phyloP scores from a whole-genome alignment of 23 tunicate species.

The Oikopleura albicans region DNA sequence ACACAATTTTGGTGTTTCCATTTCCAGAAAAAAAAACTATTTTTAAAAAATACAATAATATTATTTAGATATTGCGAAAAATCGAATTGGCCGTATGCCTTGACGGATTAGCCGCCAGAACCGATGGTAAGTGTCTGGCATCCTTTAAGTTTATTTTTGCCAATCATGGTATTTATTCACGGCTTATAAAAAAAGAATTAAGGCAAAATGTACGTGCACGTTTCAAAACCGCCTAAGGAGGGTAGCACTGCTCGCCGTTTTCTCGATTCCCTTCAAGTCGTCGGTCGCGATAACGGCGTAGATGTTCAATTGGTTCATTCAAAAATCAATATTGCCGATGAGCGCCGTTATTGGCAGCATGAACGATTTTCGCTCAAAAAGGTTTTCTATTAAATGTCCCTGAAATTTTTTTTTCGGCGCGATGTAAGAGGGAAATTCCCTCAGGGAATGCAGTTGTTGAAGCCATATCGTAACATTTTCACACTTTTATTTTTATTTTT shows the following conservation, averaged over 20 bases:
- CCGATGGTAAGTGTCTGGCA: not conserved
- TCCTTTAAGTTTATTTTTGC: not conserved
- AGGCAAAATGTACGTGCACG: not conserved
- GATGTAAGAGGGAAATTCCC: too few relatives aligned
- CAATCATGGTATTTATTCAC: too few relatives aligned
- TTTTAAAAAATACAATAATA: too few relatives aligned
- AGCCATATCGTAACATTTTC: too few relatives aligned
- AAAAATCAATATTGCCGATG: not conserved
- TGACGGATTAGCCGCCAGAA: not conserved
- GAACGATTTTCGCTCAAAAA: slow-evolving; percentile 4
- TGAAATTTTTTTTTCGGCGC: too few relatives aligned
- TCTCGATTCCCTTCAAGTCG: not conserved
- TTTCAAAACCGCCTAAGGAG: not conserved
- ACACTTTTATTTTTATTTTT: too few relatives aligned
- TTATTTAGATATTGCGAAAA: not conserved
- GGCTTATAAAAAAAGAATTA: too few relatives aligned
- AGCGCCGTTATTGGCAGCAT: not conserved
- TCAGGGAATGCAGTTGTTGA: too few relatives aligned
- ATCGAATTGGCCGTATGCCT: not conserved
- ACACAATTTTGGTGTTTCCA: too few relatives aligned
- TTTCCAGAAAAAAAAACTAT: too few relatives aligned
- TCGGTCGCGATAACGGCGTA: not conserved
- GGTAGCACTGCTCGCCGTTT: not conserved
- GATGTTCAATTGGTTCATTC: not conserved
- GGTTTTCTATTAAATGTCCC: too few relatives aligned